Evolutionary conservation across 2,797 vertebrate genomes (phyloP).

Genomic region (Schizopygopsis pylzovi): DNA sequence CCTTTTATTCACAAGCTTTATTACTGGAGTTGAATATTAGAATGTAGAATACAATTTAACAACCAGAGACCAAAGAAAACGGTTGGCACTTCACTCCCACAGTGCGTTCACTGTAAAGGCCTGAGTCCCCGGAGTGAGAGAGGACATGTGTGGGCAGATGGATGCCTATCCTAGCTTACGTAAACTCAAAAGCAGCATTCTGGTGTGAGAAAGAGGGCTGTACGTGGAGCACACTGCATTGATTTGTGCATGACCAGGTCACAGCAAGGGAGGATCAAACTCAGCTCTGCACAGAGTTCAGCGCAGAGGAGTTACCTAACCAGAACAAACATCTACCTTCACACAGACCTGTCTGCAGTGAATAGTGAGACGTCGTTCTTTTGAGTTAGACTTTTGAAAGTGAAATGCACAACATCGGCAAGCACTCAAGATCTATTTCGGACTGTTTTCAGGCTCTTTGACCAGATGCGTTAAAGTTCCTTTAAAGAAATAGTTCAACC

Average conservation of each 20-base stretch:
- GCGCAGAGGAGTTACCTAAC: slow-evolving; percentile 60
- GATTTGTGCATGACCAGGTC: slow-evolving; percentile 68
- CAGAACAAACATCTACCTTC: slow-evolving; percentile 47
- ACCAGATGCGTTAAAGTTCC: not conserved
- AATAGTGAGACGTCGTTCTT: slow-evolving; percentile 9
- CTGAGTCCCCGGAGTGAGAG: slow-evolving; percentile 58
- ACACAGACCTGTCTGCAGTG: slow-evolving; percentile 27
- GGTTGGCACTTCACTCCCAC: slow-evolving; percentile 39
- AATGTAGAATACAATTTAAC: slow-evolving; percentile 29
- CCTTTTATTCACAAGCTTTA: slow-evolving; percentile 1
- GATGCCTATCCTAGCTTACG: slow-evolving; percentile 69
- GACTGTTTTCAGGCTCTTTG: not conserved
- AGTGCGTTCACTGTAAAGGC: slow-evolving; percentile 45
- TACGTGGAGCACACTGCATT: slow-evolving; percentile 62
- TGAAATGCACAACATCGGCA: not conserved
- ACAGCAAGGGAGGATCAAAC: slow-evolving; percentile 60
- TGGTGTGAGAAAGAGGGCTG: slow-evolving; percentile 61
- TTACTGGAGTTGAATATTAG: slow-evolving; percentile 27
- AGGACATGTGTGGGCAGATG: slow-evolving; percentile 66
- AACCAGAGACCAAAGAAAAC: slow-evolving; percentile 29
- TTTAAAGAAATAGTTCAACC: not conserved
- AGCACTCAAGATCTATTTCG: slow-evolving; percentile 5
- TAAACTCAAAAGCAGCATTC: slow-evolving; percentile 68
- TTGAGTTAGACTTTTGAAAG: slow-evolving; percentile 19
- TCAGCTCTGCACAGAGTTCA: slow-evolving; percentile 51